phyloP scores from a whole-genome alignment of 2,797 vertebrate genomes.

The Catharus ustulatus region DNA sequence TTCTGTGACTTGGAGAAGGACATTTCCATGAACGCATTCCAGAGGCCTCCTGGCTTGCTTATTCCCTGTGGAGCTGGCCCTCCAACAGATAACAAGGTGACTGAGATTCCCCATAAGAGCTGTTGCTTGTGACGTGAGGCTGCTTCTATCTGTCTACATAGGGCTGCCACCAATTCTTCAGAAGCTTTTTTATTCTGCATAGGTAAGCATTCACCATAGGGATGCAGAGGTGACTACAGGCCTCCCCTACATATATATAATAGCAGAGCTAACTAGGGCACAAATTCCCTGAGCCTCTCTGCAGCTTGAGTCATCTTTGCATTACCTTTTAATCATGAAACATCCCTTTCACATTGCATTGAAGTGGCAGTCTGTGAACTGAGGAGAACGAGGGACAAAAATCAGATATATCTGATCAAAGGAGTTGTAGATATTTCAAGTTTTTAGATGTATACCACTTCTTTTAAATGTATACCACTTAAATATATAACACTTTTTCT shows the following conservation, averaged over 20 bases:
- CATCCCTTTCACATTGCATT: background rate
- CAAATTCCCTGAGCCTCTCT: background rate
- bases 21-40: background rate
- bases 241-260: background rate
- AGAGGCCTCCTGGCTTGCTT: background rate
- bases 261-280: background rate
- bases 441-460: background rate
- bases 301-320: background rate
- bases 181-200: background rate
- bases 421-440: background rate
- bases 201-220: background rate
- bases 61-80: background rate
- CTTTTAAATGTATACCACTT: background rate
- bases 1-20: background rate
- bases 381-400: background rate
- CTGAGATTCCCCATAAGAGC: background rate
- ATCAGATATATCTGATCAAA: background rate
- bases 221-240: background rate
- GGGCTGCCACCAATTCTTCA: background rate
- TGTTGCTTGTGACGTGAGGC: background rate
- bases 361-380: background rate
- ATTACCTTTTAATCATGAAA: background rate
- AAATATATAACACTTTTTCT: background rate
- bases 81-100: background rate
- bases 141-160: background rate